A percentile compares a stretch with the other conserved stretches of the same genome.
These are phyloP conservation scores for Acanthoscelides obtectus DNA, from an alignment of 2,888 invertebrate species.

Conservation along the genomic window DNA sequence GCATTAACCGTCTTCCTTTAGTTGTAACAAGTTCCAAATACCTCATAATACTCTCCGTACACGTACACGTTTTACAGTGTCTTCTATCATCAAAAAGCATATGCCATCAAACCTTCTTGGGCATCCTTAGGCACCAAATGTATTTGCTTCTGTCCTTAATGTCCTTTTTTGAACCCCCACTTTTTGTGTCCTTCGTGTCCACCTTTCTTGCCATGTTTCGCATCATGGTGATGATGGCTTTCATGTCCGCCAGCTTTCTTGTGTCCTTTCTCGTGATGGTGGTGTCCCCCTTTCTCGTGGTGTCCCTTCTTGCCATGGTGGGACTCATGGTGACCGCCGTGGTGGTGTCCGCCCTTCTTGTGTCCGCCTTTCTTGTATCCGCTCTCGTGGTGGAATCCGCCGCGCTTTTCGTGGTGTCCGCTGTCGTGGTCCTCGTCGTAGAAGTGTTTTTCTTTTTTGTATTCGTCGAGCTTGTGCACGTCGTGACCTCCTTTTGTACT, in stretches of 20 bases:
- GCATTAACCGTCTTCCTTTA: background rate
- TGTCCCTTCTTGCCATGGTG: slow-evolving; percentile 78
- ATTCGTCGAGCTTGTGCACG: slow-evolving; percentile 79
- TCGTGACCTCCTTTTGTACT: slow-evolving; percentile 80
- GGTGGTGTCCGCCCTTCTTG: slow-evolving; percentile 76
- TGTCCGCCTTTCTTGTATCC: slow-evolving; percentile 79
- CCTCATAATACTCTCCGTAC: background rate
- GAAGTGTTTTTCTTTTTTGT: slow-evolving; percentile 81
- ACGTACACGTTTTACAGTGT: background rate
- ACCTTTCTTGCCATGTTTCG: slow-evolving; percentile 74
- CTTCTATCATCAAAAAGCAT: background rate
- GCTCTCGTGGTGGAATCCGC: slow-evolving; percentile 73
- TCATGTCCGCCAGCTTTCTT: slow-evolving; percentile 74
- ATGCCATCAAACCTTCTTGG: background rate
- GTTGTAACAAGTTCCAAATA: background rate
- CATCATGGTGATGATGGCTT: slow-evolving; percentile 69
- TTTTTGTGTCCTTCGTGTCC: slow-evolving; percentile 76
- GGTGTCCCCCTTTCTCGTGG: slow-evolving; percentile 75
- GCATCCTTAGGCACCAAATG: background rate
- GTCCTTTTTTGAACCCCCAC: slow-evolving; percentile 60
- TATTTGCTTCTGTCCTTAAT: slow-evolving; percentile 11
- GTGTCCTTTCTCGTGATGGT: slow-evolving; percentile 75
- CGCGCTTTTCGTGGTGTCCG: slow-evolving; percentile 77
- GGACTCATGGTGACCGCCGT: slow-evolving; percentile 70
- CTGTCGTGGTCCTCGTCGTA: slow-evolving; percentile 81